Percentiles rank a stretch among this genome's conserved stretches.
These are phyloP conservation scores for Jordanella pulchra DNA, from an alignment of 2,797 vertebrate species.

Conservation along the genomic window DNA sequence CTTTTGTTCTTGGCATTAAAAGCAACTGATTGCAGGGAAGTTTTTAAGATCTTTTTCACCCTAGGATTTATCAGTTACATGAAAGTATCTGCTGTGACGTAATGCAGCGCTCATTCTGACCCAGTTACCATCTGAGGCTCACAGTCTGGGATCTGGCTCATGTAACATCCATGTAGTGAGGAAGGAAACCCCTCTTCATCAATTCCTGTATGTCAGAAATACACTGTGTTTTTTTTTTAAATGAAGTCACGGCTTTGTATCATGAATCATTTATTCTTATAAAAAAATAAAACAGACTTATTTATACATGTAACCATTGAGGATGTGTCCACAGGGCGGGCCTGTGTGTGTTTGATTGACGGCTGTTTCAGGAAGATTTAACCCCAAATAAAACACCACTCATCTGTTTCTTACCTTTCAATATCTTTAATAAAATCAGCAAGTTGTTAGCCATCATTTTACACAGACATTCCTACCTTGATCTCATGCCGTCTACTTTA, in stretches of 20 bases:
- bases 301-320: background rate
- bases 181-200: background rate
- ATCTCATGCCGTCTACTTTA: no score
- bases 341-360: background rate
- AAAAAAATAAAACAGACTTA: background rate
- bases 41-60: constrained; percentile 19
- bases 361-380: background rate
- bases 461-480: no score
- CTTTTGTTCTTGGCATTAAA: constrained; percentile 29
- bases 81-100: constrained; percentile 21
- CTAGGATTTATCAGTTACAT: constrained; percentile 14
- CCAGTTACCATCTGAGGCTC: constrained; percentile 43
- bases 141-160: constrained; percentile 20
- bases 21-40: constrained; percentile 17
- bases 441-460: no score
- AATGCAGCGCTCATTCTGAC: constrained; percentile 21
- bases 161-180: background rate
- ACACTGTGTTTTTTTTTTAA: background rate
- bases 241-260: background rate
- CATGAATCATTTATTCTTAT: background rate
- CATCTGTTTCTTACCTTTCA: no score
- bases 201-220: background rate
- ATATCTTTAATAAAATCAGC: no score
- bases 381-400: background rate
- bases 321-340: background rate